These are phyloP conservation scores for Meteorus cinctellus DNA, from an alignment of 2,888 invertebrate species.

Conservation along the genomic window DNA sequence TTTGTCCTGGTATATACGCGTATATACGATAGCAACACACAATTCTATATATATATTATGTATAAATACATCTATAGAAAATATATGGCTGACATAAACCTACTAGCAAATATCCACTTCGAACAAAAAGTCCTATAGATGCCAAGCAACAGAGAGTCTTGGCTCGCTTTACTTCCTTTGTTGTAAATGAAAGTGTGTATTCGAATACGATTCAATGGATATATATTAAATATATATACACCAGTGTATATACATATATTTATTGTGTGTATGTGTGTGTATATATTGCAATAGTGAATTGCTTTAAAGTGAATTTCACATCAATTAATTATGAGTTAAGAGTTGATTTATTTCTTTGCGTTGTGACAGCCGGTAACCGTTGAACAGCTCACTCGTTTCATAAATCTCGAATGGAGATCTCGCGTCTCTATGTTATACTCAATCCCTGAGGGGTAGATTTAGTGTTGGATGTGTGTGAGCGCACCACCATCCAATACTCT, in stretches of 20 bases:
- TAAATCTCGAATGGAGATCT: slow-evolving; percentile 36
- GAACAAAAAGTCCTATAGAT: slow-evolving; percentile 18
- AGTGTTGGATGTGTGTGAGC: slow-evolving; percentile 29
- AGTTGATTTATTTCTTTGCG: slow-evolving; percentile 33
- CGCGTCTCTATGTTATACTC: neutral
- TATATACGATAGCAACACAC: slow-evolving; percentile 29
- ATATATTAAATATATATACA: neutral
- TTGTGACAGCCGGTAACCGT: slow-evolving; percentile 38
- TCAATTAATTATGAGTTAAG: slow-evolving; percentile 30
- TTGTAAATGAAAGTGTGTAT: neutral
- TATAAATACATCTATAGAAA: slow-evolving; percentile 5
- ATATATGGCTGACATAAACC: slow-evolving; percentile 8
- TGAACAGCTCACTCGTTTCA: slow-evolving; percentile 28
- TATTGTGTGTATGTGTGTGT: neutral
- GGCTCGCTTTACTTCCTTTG: slow-evolving; percentile 6
- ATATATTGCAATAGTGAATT: slow-evolving; percentile 11
- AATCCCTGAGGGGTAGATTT: slow-evolving; percentile 34
- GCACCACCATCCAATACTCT: slow-evolving; percentile 40
- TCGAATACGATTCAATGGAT: neutral
- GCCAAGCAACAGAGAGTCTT: slow-evolving; percentile 4
- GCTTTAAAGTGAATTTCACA: slow-evolving; percentile 23
- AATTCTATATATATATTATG: slow-evolving; percentile 16
- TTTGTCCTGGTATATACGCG: slow-evolving; percentile 36
- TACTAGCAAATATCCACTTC: neutral
- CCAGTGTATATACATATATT: neutral